These are phyloP conservation scores for Pachymerium ferrugineum DNA, from an alignment of 2,888 invertebrate species.

Conservation along the genomic window DNA sequence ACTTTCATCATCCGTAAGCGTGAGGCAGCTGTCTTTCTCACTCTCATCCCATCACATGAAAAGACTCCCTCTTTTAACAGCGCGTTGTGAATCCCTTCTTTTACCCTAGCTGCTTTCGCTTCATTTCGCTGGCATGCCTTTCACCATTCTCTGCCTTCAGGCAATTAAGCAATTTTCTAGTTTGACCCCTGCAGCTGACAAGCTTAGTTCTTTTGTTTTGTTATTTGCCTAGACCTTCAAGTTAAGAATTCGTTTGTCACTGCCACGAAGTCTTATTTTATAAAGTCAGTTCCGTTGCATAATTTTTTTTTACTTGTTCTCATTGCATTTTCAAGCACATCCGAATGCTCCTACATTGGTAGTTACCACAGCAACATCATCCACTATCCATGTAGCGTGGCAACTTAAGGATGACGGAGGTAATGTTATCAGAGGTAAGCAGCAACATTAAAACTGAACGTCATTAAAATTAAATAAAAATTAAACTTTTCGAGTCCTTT, in stretches of 20 bases:
- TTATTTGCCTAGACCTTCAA: neutral
- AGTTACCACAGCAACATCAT: conserved; percentile 19
- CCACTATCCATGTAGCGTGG: conserved; percentile 23
- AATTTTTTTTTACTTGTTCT: neutral
- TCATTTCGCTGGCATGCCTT: neutral
- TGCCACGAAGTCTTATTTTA: neutral
- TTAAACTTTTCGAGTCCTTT: neutral
- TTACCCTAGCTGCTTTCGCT: neutral
- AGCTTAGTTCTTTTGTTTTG: neutral
- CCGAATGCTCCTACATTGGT: neutral
- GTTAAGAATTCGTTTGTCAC: neutral
- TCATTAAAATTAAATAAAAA: no score
- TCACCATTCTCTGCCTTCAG: conserved; percentile 10
- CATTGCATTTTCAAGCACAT: neutral
- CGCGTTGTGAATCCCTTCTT: neutral
- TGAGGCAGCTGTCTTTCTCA: conserved; percentile 24
- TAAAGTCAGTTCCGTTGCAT: no score
- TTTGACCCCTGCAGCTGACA: conserved; percentile 7
- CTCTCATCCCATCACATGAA: conserved; percentile 4
- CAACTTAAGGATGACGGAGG: conserved; percentile 26
- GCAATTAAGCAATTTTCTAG: conserved; percentile 6
- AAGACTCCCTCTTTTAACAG: neutral
- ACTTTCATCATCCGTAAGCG: neutral
- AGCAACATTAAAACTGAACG: no score
- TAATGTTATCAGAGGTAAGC: conserved; percentile 1